Base-by-base conservation (phyloP, 2,797 vertebrate genomes). In the Rhodeus uyekii region DNA sequence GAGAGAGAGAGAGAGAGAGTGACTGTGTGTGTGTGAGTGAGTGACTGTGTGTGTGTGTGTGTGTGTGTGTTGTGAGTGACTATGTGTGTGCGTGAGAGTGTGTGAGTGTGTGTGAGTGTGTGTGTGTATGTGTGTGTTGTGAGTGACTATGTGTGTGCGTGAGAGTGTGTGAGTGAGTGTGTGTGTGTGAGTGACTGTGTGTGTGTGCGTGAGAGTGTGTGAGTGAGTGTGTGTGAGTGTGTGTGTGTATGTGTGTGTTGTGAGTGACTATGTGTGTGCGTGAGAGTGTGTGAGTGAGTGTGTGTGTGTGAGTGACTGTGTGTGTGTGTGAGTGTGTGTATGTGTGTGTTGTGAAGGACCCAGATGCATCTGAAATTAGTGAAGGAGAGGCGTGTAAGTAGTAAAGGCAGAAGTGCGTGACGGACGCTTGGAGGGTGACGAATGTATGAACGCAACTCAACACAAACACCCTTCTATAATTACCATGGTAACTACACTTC, bases 331-430 rank as follows among this genome's bases (percentile, higher is more conserved):
- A n/a, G n/a, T n/a, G n/a, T n/a, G n/a, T n/a, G n/a, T n/a, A n/a
- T 18, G 80, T 48, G 63, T 83, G 80, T 84, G 82, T 73, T 68
- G 84, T 69, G 68, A 80, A 80, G n/a, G 85, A 87, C 88, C 85
- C 89, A 92, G 90, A 90, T 91, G 90, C 72, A 78, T 63, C 65
- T 85, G 81, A 82, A 90, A 92, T 92, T 90, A 92, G 89, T 88
- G 87, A 90, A 87, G 90, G 89, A 89, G 84, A 90, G 88, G 87
- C 86, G 85, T 90, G 88, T 90, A 90, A 90, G 86, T 88, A 89
- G 86, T 86, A 87, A 90, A 91, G 87, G 82, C 85, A 86, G 46
- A 76, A 78, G 86, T 87, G 89, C 84, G 84, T 88, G 91, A 90
- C 88, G 89, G 89, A 87, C 88, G 85, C 87, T 87, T 80, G 46